phyloP scores from a whole-genome alignment of 2,113 vertebrate genomes.

The Sturnira hondurensis region DNA sequence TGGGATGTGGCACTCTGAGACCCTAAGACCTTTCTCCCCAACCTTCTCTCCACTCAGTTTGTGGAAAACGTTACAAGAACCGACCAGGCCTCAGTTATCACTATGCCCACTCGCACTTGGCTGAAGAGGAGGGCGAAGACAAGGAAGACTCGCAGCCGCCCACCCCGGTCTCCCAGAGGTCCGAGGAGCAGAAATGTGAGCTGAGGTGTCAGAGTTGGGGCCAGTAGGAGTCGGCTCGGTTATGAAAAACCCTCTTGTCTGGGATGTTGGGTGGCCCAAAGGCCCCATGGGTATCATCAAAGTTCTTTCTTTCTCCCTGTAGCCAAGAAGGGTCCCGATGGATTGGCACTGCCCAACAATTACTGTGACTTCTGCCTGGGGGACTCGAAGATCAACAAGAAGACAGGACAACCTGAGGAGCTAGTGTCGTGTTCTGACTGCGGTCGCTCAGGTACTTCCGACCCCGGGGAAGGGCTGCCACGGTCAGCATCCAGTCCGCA shows the following conservation, averaged over 20 bases:
- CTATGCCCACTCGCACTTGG: constrained; percentile 97
- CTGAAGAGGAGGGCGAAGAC: constrained; percentile 95
- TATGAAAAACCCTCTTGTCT: background rate
- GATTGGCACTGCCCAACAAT: constrained; percentile 93
- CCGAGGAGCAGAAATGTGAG: constrained; percentile 93
- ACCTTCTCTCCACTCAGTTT: constrained; percentile 82
- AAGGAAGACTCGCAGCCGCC: constrained; percentile 90
- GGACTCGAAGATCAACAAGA: constrained; percentile 96
- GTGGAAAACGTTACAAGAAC: constrained; percentile 98
- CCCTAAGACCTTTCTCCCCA: background rate
- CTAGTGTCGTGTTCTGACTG: constrained; percentile 97
- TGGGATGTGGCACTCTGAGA: too few species aligned
- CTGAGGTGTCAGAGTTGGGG: background rate
- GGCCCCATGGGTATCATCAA: fast-evolving
- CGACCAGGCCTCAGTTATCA: constrained; percentile 96
- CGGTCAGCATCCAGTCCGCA: too few species aligned
- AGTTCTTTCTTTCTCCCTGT: background rate
- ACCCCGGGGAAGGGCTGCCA: background rate
- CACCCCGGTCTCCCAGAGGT: constrained; percentile 84
- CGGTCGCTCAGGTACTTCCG: constrained; percentile 89
- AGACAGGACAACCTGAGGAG: constrained; percentile 94
- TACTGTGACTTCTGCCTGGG: constrained; percentile 98
- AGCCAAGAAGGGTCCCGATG: constrained; percentile 96
- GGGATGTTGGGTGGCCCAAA: background rate
- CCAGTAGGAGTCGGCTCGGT: background rate